A percentile compares a stretch with the other conserved stretches of the same genome.
These are phyloP conservation scores for Thymelicus lineola DNA, from an alignment of 2,888 invertebrate species.

Conservation along the genomic window DNA sequence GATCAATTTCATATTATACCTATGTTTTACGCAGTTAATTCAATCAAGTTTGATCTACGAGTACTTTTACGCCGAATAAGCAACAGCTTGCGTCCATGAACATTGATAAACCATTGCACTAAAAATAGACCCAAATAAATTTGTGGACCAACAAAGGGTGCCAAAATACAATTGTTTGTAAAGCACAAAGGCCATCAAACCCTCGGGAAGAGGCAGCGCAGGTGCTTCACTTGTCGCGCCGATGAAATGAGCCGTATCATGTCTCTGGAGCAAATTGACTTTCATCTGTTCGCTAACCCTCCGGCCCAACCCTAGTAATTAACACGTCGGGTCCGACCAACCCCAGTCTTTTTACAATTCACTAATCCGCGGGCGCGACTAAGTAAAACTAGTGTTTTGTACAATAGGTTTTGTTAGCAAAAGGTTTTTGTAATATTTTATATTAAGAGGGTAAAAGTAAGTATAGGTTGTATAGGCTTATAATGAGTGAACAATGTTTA, in stretches of 20 bases:
- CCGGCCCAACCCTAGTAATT: constrained; percentile 82
- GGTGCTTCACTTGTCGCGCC: constrained; percentile 82
- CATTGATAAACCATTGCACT: constrained; percentile 2
- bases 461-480: too few species aligned
- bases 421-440: constrained; percentile 28
- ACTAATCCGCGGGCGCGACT: constrained; percentile 82
- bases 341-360: constrained; percentile 83
- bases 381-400: constrained; percentile 67
- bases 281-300: constrained; percentile 80
- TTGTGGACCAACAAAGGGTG: constrained; percentile 40
- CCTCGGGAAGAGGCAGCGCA: constrained; percentile 70
- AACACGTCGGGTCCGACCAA: constrained; percentile 79
- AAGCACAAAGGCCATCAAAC: constrained; percentile 63
- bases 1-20: too few species aligned
- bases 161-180: constrained; percentile 50
- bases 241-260: constrained; percentile 88
- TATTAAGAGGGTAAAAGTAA: constrained; percentile 18
- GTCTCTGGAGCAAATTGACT: constrained; percentile 88
- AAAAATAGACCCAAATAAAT: constrained; percentile 13
- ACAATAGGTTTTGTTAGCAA: constrained; percentile 62
- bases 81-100: not conserved
- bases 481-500: too few species aligned
- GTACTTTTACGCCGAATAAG: not conserved
- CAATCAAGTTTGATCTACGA: too few species aligned
- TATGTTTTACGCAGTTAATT: too few species aligned